Evolutionary conservation across 2,113 vertebrate genomes (phyloP).

Genomic region (Natator depressus): DNA sequence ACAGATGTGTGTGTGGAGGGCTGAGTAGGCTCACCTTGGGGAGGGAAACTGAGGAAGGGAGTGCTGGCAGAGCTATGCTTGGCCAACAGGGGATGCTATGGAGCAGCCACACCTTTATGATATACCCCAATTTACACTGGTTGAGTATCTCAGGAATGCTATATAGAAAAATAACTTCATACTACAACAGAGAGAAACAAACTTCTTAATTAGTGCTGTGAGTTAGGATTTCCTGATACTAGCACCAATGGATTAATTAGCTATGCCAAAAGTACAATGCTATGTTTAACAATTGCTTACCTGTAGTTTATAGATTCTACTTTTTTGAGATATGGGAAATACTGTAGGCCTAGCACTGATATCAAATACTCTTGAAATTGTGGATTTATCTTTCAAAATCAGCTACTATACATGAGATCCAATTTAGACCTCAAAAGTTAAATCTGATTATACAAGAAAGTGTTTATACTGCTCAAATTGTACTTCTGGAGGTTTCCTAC

Average conservation of each 20-base stretch:
- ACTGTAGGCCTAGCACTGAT: not conserved
- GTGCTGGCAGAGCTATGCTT: not conserved
- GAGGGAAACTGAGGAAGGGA: not conserved
- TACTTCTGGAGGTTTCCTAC: not conserved
- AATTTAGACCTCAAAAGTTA: not conserved
- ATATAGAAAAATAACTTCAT: not conserved
- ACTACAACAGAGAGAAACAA: not conserved
- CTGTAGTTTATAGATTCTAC: constrained; percentile 9
- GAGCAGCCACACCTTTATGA: not conserved
- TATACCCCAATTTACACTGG: not conserved
- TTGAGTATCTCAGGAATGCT: not conserved
- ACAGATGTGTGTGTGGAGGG: not conserved
- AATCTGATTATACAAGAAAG: not conserved
- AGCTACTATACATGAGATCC: not conserved
- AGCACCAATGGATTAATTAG: constrained; percentile 32
- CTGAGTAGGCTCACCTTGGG: not conserved
- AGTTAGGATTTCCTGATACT: constrained; percentile 17
- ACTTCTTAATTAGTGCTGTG: not conserved
- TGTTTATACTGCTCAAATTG: not conserved
- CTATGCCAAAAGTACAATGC: not conserved
- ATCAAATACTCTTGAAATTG: not conserved
- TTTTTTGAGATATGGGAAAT: not conserved
- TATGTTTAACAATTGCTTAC: not conserved
- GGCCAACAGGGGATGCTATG: not conserved
- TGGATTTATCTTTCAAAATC: constrained; percentile 1